Evolutionary conservation across 1,140 invertebrate genomes (phyloP).

Genomic region (Nomia melanderi): DNA sequence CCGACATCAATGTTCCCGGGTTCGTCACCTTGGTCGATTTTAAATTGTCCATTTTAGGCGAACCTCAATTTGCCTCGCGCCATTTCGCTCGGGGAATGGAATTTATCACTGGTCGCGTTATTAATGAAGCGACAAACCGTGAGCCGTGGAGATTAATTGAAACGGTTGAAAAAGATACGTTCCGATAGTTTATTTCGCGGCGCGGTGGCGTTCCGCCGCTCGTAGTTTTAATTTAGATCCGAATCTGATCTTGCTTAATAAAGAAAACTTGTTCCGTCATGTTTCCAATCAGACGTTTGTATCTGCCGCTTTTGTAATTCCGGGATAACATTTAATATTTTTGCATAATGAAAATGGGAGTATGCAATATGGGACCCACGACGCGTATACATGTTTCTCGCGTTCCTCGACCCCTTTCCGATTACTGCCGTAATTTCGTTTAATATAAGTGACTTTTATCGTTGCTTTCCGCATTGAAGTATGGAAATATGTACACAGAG

Average conservation of each 20-base stretch:
- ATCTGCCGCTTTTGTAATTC: neutral
- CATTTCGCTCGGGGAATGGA: neutral
- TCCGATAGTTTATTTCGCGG: neutral
- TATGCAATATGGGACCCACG: too few relatives aligned
- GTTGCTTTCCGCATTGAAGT: too few relatives aligned
- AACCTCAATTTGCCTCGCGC: slow-evolving; percentile 24
- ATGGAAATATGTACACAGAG: too few relatives aligned
- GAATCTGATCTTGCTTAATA: neutral
- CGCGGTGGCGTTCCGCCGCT: too few relatives aligned
- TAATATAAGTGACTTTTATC: too few relatives aligned
- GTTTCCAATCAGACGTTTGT: neutral
- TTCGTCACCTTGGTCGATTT: slow-evolving; percentile 20
- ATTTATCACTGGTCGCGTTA: slow-evolving; percentile 17
- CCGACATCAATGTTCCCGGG: slow-evolving; percentile 4
- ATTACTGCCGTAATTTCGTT: too few relatives aligned
- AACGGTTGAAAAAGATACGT: neutral
- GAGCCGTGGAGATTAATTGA: slow-evolving; percentile 33
- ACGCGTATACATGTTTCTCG: too few relatives aligned
- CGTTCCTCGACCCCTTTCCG: too few relatives aligned
- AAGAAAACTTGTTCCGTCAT: neutral
- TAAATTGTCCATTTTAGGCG: slow-evolving; percentile 23
- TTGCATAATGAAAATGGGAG: too few relatives aligned
- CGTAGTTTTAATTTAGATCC: neutral
- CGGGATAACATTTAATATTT: too few relatives aligned
- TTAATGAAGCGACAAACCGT: slow-evolving; percentile 31